These are phyloP conservation scores for Myotis brandtii DNA, from an alignment of 2,113 vertebrate species.

Conservation along the genomic window DNA sequence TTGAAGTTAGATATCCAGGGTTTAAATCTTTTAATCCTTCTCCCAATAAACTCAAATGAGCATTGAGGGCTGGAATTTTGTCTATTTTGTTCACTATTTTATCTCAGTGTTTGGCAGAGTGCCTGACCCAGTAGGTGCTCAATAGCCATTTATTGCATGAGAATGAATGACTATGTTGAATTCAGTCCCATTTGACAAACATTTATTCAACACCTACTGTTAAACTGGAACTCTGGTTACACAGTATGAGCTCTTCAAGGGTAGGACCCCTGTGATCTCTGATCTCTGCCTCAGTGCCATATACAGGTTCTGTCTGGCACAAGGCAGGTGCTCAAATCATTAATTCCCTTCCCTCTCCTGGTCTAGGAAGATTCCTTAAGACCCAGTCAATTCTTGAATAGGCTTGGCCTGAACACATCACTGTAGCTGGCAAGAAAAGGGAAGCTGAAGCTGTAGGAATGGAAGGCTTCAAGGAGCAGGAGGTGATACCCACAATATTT, in stretches of 20 bases:
- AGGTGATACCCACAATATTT: not conserved
- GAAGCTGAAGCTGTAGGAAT: not conserved
- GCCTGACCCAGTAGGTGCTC: conserved; percentile 26
- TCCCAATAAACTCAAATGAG: conserved; percentile 16
- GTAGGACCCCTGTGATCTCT: not conserved
- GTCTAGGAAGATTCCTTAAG: not conserved
- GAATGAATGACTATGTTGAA: conserved; percentile 39
- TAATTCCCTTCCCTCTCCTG: not conserved
- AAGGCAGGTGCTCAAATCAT: not conserved
- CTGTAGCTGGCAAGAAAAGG: not conserved
- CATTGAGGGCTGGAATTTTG: conserved; percentile 11
- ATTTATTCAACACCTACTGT: not conserved
- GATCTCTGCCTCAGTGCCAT: not conserved
- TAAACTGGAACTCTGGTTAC: not conserved
- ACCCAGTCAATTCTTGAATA: conserved; percentile 13
- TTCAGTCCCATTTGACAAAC: conserved; percentile 36
- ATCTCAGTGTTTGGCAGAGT: conserved; percentile 38
- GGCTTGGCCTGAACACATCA: not conserved
- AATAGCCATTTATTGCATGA: conserved; percentile 9
- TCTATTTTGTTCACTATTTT: conserved; percentile 23
- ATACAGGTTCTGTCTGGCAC: not conserved
- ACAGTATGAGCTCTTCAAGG: not conserved
- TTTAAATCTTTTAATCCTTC: conserved; percentile 50
- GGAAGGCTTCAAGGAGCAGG: not conserved
- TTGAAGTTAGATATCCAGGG: not conserved